Evolutionary conservation across 2,113 vertebrate species (phyloP).

Genomic region (Clupea harengus): DNA sequence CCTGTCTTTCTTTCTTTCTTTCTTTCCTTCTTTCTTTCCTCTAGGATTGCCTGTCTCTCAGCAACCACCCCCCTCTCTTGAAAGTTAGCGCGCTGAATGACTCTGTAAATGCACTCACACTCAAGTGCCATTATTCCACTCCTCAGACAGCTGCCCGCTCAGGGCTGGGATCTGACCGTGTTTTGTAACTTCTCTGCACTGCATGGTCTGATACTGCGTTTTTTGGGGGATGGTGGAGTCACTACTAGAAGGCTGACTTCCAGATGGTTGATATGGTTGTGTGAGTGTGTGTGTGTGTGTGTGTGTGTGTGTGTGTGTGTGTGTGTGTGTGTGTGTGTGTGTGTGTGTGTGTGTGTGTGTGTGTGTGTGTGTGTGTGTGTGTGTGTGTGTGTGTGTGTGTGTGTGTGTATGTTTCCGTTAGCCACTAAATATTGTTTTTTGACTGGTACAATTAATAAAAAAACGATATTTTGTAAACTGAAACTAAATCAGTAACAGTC

Average conservation of each 20-base stretch:
- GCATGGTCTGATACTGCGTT: no score
- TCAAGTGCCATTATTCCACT: slow-evolving; percentile 3
- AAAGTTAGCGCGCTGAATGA: not conserved
- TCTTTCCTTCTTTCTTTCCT: not conserved
- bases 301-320: no score
- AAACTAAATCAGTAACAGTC: no score
- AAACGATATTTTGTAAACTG: no score
- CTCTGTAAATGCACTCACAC: slow-evolving; percentile 20
- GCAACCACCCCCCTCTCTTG: not conserved
- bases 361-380: not conserved
- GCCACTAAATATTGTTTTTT: no score
- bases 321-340: no score
- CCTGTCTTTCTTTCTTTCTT: not conserved
- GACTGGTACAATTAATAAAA: no score
- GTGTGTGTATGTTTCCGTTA: not conserved
- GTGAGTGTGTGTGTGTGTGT: no score
- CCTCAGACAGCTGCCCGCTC: not conserved
- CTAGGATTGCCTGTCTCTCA: not conserved
- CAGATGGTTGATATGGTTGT: no score
- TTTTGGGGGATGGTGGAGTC: no score
- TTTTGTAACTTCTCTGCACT: no score
- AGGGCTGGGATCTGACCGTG: not conserved
- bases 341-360: slow-evolving; percentile 13
- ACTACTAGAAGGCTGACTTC: no score
- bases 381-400: slow-evolving; percentile 10